Evolutionary conservation across 37 sponge, comb jelly and placozoan species (phyloP).

Genomic region (Halisarca cf. caerulea): DNA sequence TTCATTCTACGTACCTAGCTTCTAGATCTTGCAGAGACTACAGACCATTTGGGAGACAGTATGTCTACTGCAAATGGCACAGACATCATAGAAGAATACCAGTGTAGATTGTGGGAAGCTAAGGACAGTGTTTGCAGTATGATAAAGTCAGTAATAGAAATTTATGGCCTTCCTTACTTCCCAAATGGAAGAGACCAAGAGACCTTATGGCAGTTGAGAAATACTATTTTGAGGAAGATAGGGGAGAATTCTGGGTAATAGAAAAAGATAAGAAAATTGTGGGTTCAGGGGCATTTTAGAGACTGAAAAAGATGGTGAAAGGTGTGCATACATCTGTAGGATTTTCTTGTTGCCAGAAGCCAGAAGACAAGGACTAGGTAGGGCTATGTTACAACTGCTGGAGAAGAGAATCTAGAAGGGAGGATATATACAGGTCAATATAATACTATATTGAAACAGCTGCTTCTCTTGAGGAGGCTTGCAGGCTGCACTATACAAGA

Average conservation of each 20-base stretch:
- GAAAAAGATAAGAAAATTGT: conserved; percentile 14
- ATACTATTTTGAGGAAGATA: conserved; percentile 8
- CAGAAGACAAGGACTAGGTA: conserved; percentile 55
- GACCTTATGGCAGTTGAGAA: conserved; percentile 49
- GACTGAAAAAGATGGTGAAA: neutral
- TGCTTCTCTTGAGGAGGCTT: conserved; percentile 38
- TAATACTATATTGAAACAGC: conserved; percentile 46
- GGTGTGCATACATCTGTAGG: conserved; percentile 38
- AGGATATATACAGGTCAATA: conserved; percentile 28
- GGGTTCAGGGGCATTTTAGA: conserved; percentile 48
- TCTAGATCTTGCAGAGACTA: no score
- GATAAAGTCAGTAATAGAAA: conserved; percentile 15
- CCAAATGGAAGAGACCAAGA: conserved; percentile 35
- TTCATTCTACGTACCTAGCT: no score
- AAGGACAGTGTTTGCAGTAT: conserved; percentile 7
- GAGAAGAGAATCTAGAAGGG: conserved; percentile 28
- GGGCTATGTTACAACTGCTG: conserved; percentile 37
- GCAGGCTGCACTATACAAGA: conserved; percentile 16
- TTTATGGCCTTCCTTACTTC: conserved; percentile 41
- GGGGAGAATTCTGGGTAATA: conserved; percentile 61
- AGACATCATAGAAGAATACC: no score
- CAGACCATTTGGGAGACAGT: no score
- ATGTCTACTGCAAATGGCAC: no score
- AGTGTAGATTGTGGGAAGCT: conserved; percentile 36
- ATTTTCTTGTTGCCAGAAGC: conserved; percentile 53